Conservation (phyloP, 1,140 invertebrate species). For the Condylostylus longicornis region DNA sequence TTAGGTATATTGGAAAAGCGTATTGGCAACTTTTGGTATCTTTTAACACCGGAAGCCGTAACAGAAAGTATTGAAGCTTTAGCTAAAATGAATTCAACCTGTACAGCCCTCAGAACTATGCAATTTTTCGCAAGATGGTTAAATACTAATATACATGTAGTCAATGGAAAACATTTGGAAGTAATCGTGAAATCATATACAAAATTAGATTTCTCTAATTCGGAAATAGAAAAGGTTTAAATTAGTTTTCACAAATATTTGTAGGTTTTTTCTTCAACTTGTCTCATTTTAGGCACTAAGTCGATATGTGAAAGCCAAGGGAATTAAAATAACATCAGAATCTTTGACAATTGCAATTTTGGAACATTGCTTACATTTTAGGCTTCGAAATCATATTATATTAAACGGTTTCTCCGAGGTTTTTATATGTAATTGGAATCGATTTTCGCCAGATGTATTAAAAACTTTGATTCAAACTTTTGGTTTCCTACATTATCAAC, state of each 20-base stretch:
- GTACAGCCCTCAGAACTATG: constrained; percentile 33
- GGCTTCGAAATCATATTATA: constrained; percentile 40
- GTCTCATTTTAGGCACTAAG: no score
- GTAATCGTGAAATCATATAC: constrained; percentile 43
- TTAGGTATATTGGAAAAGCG: constrained; percentile 45
- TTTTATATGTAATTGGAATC: constrained; percentile 37
- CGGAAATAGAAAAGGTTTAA: constrained; percentile 38
- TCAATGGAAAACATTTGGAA: constrained; percentile 42
- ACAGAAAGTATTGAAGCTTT: constrained; percentile 39
- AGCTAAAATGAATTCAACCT: constrained; percentile 29
- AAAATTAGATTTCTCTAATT: constrained; percentile 37
- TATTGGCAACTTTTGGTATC: constrained; percentile 39
- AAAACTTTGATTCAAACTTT: constrained; percentile 44
- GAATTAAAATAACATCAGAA: constrained; percentile 35
- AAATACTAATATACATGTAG: constrained; percentile 42
- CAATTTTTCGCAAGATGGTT: constrained; percentile 42
- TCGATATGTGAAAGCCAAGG: constrained; percentile 42
- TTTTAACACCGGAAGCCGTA: constrained; percentile 38
- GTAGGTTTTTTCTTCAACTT: no score
- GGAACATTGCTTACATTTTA: constrained; percentile 45
- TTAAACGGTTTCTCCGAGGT: constrained; percentile 42
- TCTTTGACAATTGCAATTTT: constrained; percentile 42
- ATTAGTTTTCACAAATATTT: no score
- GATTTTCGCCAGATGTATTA: constrained; percentile 38
- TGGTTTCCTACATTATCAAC: constrained; percentile 46